Conservation (phyloP, 2,888 invertebrate species). For the Andrena chrysosceles region DNA sequence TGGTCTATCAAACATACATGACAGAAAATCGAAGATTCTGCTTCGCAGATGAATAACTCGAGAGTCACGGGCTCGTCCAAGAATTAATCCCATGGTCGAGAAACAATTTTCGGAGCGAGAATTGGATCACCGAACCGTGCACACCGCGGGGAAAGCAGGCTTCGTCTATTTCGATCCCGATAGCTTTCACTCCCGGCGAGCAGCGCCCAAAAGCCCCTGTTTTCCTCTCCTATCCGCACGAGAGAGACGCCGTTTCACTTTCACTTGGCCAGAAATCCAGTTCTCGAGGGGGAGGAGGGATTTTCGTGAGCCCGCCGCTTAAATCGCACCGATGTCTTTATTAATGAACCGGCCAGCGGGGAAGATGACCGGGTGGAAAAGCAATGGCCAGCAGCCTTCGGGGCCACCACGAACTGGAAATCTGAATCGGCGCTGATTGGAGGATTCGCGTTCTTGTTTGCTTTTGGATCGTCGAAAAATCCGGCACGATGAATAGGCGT, state of each 20-base stretch:
- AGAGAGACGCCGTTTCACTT: slow-evolving; percentile 10
- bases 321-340: slow-evolving; percentile 76
- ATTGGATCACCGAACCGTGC: neutral
- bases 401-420: slow-evolving; percentile 63
- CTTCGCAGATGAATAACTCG: neutral
- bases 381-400: slow-evolving; percentile 37
- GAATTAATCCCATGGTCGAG: neutral
- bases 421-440: slow-evolving; percentile 73
- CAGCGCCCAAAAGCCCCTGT: slow-evolving; percentile 4
- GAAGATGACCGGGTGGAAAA: slow-evolving; percentile 60
- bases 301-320: neutral
- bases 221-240: slow-evolving; percentile 8
- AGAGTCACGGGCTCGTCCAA: neutral
- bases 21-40: neutral
- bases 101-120: neutral
- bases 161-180: slow-evolving; percentile 23
- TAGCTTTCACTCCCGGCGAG: slow-evolving; percentile 29
- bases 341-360: slow-evolving; percentile 74
- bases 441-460: slow-evolving; percentile 75
- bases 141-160: slow-evolving; percentile 12
- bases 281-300: neutral
- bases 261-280: slow-evolving; percentile 14
- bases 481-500: slow-evolving; percentile 80
- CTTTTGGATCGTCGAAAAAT: slow-evolving; percentile 74
- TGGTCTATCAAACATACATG: neutral